Percentiles rank a stretch among this genome's conserved stretches.
Conservation (phyloP, 2,797 vertebrate species). For the Lindbergichthys nudifrons region DNA sequence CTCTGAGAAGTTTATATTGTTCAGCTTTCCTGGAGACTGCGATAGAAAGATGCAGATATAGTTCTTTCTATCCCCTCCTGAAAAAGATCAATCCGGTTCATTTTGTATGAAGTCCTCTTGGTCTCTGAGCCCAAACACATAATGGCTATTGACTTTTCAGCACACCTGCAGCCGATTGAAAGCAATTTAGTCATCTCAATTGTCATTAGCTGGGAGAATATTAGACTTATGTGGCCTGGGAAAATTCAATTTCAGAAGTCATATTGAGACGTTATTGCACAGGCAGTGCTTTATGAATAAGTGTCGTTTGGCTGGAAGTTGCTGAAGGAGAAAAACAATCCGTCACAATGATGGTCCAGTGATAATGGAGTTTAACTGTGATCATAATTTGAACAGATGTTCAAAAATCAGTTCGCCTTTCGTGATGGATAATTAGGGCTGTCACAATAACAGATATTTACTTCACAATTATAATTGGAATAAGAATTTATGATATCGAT, state of each 20-base stretch:
- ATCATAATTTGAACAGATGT: conserved; percentile 1
- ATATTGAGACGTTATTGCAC: conserved; percentile 35
- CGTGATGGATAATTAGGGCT: too few species aligned
- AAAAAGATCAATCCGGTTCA: conserved; percentile 4
- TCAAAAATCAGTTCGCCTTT: conserved; percentile 17
- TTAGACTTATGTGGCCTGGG: conserved; percentile 55
- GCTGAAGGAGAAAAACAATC: conserved; percentile 25
- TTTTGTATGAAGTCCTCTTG: conserved; percentile 17
- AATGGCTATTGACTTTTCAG: conserved; percentile 46
- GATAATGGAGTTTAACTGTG: background rate
- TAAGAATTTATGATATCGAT: too few species aligned
- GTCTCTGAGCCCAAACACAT: conserved; percentile 17
- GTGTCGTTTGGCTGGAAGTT: conserved; percentile 25
- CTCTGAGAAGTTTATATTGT: background rate
- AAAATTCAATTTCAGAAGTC: conserved; percentile 64
- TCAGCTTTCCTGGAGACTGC: background rate
- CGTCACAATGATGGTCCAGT: conserved; percentile 12
- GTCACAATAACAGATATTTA: too few species aligned
- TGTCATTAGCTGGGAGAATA: conserved; percentile 54
- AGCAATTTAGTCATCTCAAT: conserved; percentile 43
- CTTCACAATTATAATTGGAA: too few species aligned
- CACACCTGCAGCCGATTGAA: conserved; percentile 47
- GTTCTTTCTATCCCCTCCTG: background rate
- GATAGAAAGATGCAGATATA: background rate
- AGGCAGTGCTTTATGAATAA: conserved; percentile 31